Base-by-base conservation (phyloP, 1,140 invertebrate genomes). In the Listronotus oregonensis region DNA sequence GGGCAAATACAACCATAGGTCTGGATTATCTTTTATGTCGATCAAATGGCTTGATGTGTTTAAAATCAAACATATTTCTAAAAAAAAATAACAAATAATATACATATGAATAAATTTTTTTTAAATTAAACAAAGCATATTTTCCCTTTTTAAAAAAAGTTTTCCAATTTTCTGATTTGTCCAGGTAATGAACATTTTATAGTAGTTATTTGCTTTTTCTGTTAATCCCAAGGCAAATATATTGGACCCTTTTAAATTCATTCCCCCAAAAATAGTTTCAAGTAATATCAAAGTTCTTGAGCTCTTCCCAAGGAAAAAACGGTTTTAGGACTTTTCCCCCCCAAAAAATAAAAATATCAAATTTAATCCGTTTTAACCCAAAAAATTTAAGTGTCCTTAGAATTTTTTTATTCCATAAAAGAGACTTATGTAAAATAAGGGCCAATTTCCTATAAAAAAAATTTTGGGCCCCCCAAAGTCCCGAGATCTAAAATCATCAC, bases 181-280 rank as follows among this genome's bases (percentile, higher is more conserved):
- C 98, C 98, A 99, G 10, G 97, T 98, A 40, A 99, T 99, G 72
- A 99, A 99, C 90, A 99, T 94, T 83, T 99, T 98, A 77, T 99
- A 99, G 80, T 99, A 99, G 79, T 98, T 97, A 70, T 97, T 98
- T 0, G 97, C 97, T 82, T 98, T 98, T 81, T 99, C 96, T 7
- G 96, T 98, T 10, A 99, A 83, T 31, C 98, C 98, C 15, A 96
- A 84, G 3, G 97, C 97, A 99, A 99, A 80, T 98, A 99, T 44
- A 99, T 96, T 0, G 98, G 98, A 52, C 93, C 94, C 82, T 96
- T n/a, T 97, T 5, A 98, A 81, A 84, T 97, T 97, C 94, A 98
- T 97, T 75, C 95, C 83, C 72, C 98, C 95, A 96, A 96, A 98
- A 78, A 97, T 98, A 1, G 95, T 97, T 83, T 99, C 97, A 17